Percentiles rank a stretch among this genome's conserved stretches.
phyloP scores from a whole-genome alignment of 1,140 invertebrate genomes.

The Chrysomallon squamiferum region DNA sequence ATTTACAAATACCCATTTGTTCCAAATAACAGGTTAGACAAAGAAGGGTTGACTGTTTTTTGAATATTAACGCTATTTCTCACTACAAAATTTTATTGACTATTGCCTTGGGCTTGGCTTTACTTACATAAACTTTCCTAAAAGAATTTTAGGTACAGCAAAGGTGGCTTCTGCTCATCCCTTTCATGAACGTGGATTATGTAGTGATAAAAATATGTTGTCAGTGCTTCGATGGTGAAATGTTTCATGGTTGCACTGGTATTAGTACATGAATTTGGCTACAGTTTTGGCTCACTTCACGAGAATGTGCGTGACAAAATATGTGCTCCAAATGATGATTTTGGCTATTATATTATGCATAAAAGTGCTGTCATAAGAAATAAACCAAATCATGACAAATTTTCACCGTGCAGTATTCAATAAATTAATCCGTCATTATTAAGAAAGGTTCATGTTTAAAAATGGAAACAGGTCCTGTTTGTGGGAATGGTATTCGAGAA shows the following conservation, averaged over 20 bases:
- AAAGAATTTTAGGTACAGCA: slow-evolving; percentile 38
- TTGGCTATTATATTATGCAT: slow-evolving; percentile 53
- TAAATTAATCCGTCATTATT: slow-evolving; percentile 46
- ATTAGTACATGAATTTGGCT: slow-evolving; percentile 52
- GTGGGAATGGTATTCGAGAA: slow-evolving; percentile 46
- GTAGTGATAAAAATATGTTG: slow-evolving; percentile 26
- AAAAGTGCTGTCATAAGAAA: slow-evolving; percentile 26
- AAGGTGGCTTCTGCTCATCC: slow-evolving; percentile 41
- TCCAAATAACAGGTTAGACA: slow-evolving; percentile 23
- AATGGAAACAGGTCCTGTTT: slow-evolving; percentile 16
- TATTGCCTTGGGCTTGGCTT: slow-evolving; percentile 49
- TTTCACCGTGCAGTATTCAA: slow-evolving; percentile 50
- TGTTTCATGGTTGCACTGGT: slow-evolving; percentile 27
- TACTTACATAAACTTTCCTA: slow-evolving; percentile 43
- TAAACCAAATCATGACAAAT: slow-evolving; percentile 41
- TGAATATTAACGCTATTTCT: slow-evolving; percentile 41
- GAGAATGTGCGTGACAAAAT: slow-evolving; percentile 20
- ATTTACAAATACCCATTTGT: slow-evolving; percentile 20
- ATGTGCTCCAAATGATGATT: slow-evolving; percentile 26
- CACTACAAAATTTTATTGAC: slow-evolving; percentile 37
- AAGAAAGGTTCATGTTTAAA: slow-evolving; percentile 31
- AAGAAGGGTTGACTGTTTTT: slow-evolving; percentile 11
- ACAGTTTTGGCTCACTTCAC: slow-evolving; percentile 52
- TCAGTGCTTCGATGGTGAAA: slow-evolving; percentile 25
- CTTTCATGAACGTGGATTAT: slow-evolving; percentile 29